Base-by-base conservation (phyloP, 2,888 invertebrate species). In the Labia minor region DNA sequence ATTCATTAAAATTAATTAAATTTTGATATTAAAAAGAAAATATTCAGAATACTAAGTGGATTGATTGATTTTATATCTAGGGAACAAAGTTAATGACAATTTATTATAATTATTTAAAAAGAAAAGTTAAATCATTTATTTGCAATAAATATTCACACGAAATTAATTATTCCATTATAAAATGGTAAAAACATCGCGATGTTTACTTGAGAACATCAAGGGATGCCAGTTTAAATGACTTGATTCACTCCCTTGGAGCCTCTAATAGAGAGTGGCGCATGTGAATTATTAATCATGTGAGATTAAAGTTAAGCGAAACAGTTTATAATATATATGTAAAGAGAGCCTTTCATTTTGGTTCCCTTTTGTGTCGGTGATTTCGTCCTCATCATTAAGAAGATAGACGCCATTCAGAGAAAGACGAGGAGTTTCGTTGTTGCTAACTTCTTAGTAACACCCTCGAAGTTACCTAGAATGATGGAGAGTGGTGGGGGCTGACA, bases 131-230 rank as follows among this genome's bases (percentile, higher is more conserved):
- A n/a, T n/a, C n/a, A n/a, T n/a, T n/a, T n/a, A n/a, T n/a, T n/a
- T n/a, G n/a, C n/a, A n/a, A 49, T 49, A 49, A 8, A 49, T 49
- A 49, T n/a, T 49, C 49, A 4, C n/a, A 8, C 14, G 14, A n/a
- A 49, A 49, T 49, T 49, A 49, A 49, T 49, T 49, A 49, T 49
- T 49, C 49, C 49, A 49, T 49, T 49, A 49, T 49, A 49, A 49
- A 49, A 49, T 49, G 14, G 49, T 14, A 49, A 49, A 49, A 49
- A 49, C 49, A 49, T 49, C 49, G 16, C 14, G n/a, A 49, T 49
- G 49, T 49, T 49, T 49, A 49, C 49, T 49, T 49, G 49, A 49
- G 49, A 49, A 49, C 49, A 49, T 49, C 49, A 49, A 49, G 49
- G 49, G 49, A n/a, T 49, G 49, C 6, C n/a, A 49, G n/a, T 49